A percentile compares a stretch with the other conserved stretches of the same genome.
phyloP scores from a whole-genome alignment of 1,140 invertebrate genomes.

The Lasioglossum baleicum region DNA sequence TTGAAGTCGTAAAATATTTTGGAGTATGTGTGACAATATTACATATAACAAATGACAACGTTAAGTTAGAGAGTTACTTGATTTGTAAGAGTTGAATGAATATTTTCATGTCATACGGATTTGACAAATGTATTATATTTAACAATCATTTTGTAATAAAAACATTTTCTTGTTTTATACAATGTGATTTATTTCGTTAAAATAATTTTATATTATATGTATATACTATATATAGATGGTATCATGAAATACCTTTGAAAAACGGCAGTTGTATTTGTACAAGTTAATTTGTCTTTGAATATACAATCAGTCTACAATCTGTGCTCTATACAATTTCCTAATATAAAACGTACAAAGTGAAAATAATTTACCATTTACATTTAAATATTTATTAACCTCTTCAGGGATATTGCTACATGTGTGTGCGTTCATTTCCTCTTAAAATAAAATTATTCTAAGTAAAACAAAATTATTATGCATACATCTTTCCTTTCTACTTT shows the following conservation, averaged over 20 bases:
- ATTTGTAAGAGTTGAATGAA: neutral
- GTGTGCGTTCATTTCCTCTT: no score
- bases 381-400: no score
- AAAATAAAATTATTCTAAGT: no score
- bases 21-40: neutral
- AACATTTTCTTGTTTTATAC: neutral
- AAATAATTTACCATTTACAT: no score
- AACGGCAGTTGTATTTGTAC: neutral
- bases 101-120: neutral
- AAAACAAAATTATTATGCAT: no score
- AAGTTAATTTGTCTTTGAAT: neutral
- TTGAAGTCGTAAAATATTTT: slow-evolving; percentile 2
- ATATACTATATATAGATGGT: no score
- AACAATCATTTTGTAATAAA: neutral
- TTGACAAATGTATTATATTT: neutral
- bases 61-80: neutral
- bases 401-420: no score
- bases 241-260: neutral
- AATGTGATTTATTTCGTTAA: neutral
- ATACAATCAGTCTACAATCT: neutral
- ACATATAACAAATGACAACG: neutral
- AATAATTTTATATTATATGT: neutral
- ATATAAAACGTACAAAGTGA: neutral
- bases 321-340: neutral
- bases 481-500: no score